Evolutionary conservation across 1,140 invertebrate genomes (phyloP).

Genomic region (Drosophila parvula): DNA sequence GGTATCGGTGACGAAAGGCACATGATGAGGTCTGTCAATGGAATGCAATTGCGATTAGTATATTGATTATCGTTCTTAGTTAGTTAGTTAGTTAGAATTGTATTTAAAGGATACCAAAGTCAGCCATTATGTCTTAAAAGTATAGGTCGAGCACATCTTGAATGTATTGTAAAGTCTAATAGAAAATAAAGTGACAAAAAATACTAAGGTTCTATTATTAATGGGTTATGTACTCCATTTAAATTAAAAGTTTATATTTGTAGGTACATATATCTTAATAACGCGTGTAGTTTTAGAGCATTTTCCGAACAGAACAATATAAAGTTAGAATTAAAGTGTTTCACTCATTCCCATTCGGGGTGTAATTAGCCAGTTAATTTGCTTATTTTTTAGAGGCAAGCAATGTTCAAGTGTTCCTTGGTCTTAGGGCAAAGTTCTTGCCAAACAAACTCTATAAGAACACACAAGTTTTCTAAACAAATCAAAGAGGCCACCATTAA

Average conservation of each 20-base stretch:
- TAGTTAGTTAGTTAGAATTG: no score
- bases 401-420: background rate
- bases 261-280: no score
- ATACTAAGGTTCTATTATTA: background rate
- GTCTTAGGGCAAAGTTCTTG: background rate
- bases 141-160: no score
- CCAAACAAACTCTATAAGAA: background rate
- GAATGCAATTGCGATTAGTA: background rate
- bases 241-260: no score
- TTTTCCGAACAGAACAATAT: background rate
- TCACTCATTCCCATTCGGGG: background rate
- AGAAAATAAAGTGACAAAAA: background rate
- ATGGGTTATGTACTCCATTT: no score
- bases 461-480: background rate
- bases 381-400: background rate
- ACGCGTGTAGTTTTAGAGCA: no score
- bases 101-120: background rate
- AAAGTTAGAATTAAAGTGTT: background rate
- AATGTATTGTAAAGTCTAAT: background rate
- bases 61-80: no score
- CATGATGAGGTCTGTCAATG: constrained; percentile 36
- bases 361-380: background rate
- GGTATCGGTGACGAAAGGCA: constrained; percentile 76
- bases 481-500: background rate
- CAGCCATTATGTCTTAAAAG: background rate